phyloP scores from a whole-genome alignment of 2,797 vertebrate genomes.

The Microctenopoma stevenorrisi region DNA sequence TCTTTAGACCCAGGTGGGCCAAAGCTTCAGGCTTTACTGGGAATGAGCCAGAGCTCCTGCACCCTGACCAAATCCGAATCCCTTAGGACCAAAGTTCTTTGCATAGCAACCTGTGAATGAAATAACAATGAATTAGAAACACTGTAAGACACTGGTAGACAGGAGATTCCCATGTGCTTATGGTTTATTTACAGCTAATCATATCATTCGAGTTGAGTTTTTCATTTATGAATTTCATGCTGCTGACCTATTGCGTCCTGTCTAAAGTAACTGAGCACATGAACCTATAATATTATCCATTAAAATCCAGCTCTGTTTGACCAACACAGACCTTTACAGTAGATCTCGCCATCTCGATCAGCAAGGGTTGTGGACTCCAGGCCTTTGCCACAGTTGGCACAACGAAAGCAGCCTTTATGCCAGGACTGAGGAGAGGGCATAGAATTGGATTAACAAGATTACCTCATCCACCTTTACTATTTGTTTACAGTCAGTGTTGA shows the following conservation, averaged over 20 bases:
- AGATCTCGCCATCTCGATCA: conserved; percentile 96
- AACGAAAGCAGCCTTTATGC: conserved; percentile 97
- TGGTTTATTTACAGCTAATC: conserved; percentile 1
- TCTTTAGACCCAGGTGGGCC: conserved; percentile 15
- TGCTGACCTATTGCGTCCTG: not conserved
- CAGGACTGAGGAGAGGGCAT: conserved; percentile 86
- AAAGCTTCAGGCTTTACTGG: conserved; percentile 79
- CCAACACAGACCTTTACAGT: conserved; percentile 84
- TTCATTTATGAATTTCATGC: not conserved
- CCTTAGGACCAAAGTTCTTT: conserved; percentile 97
- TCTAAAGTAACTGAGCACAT: not conserved
- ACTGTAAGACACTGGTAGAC: not conserved
- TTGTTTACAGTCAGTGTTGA: not conserved
- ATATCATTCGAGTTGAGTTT: not conserved
- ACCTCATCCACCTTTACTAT: not conserved
- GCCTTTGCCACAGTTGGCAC: conserved; percentile 96
- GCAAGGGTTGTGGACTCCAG: conserved; percentile 97
- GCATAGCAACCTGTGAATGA: conserved; percentile 90
- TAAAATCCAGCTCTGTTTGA: not conserved
- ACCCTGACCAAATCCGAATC: conserved; percentile 96
- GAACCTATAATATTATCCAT: too few relatives aligned
- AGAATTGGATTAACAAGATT: not conserved
- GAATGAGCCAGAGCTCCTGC: conserved; percentile 93
- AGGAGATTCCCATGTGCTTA: not conserved
- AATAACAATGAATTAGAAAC: conserved; percentile 13